phyloP scores from a whole-genome alignment of 2,797 vertebrate genomes.

The Falco peregrinus region DNA sequence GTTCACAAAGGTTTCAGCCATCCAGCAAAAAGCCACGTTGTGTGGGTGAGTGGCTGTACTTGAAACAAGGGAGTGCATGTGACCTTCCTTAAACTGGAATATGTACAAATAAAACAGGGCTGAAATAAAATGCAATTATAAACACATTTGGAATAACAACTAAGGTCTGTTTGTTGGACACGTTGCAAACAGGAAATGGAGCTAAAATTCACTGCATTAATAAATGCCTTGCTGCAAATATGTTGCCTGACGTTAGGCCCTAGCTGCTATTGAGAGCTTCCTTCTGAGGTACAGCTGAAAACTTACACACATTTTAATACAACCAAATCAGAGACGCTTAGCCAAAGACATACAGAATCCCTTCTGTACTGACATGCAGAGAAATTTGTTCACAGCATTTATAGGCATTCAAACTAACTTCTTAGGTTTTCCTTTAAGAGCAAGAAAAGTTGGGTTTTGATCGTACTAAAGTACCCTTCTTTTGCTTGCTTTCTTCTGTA shows the following conservation, averaged over 20 bases:
- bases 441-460: neutral
- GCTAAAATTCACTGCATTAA: neutral
- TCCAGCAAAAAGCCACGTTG: neutral
- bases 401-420: neutral
- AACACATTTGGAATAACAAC: conserved; percentile 19
- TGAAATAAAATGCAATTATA: conserved; percentile 34
- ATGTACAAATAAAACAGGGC: conserved; percentile 12
- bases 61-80: neutral
- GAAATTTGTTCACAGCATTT: neutral
- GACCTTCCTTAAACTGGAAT: neutral
- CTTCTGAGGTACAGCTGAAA: neutral
- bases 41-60: accelerated
- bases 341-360: neutral
- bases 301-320: neutral
- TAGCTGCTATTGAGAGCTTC: neutral
- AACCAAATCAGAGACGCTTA: neutral
- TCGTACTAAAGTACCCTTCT: neutral
- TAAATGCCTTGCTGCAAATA: neutral
- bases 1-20: neutral
- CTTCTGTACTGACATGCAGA: neutral
- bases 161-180: conserved; percentile 1
- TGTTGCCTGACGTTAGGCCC: neutral
- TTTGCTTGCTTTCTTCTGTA: neutral
- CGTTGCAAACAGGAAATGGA: neutral
- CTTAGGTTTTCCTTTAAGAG: neutral